Evolutionary conservation across 2,888 invertebrate species (phyloP).

Genomic region (Miltochrista miniata): DNA sequence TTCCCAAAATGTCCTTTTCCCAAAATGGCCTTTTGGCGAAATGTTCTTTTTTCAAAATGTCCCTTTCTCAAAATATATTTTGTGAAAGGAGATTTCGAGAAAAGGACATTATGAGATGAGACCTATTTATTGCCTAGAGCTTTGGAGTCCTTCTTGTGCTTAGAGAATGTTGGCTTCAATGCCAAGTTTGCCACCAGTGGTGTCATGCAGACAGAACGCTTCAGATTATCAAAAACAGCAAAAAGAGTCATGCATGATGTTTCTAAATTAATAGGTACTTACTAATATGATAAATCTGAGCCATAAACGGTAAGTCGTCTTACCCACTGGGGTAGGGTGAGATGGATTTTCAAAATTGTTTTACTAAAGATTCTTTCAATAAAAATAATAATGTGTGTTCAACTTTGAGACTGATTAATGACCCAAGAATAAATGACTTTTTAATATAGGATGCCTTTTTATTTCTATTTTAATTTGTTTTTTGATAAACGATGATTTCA

Average conservation of each 20-base stretch:
- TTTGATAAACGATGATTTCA: no score
- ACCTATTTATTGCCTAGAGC: conserved; percentile 7
- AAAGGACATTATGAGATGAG: no score
- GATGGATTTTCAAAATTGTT: neutral
- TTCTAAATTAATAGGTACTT: neutral
- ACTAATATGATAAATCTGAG: no score
- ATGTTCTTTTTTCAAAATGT: no score
- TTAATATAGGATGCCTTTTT: neutral
- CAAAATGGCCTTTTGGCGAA: no score
- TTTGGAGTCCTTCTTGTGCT: conserved; percentile 6
- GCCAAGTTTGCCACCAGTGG: conserved; percentile 6
- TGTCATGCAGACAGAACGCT: conserved; percentile 5
- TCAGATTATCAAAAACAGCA: conserved; percentile 3
- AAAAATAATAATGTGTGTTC: neutral
- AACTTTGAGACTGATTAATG: neutral
- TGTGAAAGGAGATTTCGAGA: no score
- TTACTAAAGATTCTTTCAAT: neutral
- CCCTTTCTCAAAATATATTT: no score
- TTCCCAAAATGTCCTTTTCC: no score
- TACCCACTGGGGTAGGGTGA: neutral
- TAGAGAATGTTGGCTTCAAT: conserved; percentile 8
- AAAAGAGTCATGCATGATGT: conserved; percentile 1
- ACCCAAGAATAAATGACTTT: neutral
- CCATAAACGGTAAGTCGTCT: neutral
- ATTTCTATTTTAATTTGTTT: no score